Evolutionary conservation across 2,888 invertebrate species (phyloP).

Genomic region (Ophonus ardosiacus): DNA sequence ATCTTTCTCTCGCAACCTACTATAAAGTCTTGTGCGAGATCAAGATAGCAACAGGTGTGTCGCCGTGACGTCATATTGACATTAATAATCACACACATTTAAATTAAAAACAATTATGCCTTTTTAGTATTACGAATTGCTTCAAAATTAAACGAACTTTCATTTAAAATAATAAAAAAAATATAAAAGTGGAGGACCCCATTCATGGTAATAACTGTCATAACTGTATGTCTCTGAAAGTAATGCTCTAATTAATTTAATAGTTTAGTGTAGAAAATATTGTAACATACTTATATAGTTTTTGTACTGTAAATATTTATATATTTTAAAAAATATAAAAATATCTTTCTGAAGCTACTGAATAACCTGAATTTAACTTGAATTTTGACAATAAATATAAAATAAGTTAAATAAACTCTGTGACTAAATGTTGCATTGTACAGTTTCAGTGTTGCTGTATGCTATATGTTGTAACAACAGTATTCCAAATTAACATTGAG

Average conservation of each 20-base stretch:
- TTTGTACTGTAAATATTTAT: background rate
- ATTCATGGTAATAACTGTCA: background rate
- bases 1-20: too few species aligned
- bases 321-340: background rate
- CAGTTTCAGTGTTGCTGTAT: background rate
- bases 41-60: too few species aligned
- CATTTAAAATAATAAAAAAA: too few species aligned
- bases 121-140: too few species aligned
- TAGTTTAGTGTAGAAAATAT: background rate
- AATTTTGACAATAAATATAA: slow-evolving; percentile 22
- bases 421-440: slow-evolving; percentile 12
- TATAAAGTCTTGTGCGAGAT: too few species aligned
- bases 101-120: too few species aligned
- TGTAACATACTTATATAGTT: background rate
- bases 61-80: too few species aligned
- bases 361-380: slow-evolving; percentile 35
- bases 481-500: background rate
- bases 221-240: background rate
- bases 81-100: too few species aligned
- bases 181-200: too few species aligned
- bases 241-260: background rate
- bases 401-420: slow-evolving; percentile 34
- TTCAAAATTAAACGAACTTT: too few species aligned
- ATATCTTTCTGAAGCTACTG: slow-evolving; percentile 1
- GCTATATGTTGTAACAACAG: slow-evolving; percentile 6